These are phyloP conservation scores for Cyanistes caeruleus DNA, from an alignment of 2,113 vertebrate genomes.

Conservation along the genomic window DNA sequence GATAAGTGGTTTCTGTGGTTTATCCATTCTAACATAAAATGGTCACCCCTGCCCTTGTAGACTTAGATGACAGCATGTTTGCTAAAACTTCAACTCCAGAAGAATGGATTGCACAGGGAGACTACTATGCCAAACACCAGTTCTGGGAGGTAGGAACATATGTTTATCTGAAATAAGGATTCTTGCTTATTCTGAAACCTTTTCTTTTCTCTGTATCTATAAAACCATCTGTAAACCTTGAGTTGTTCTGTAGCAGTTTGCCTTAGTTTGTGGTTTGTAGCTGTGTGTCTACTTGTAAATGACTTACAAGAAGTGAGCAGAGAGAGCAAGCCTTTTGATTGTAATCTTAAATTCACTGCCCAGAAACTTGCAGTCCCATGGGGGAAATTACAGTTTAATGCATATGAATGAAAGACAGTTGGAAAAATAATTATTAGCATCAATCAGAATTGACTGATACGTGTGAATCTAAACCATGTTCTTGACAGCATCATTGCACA, in stretches of 20 bases:
- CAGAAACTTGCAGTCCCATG: not conserved
- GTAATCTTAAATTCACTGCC: not conserved
- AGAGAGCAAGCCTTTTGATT: not conserved
- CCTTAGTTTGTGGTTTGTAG: not conserved
- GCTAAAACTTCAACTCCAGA: constrained; percentile 79
- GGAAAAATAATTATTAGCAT: not conserved
- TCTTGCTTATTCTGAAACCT: not conserved
- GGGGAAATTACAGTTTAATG: not conserved
- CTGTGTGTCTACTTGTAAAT: not conserved
- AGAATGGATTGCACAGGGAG: constrained; percentile 82
- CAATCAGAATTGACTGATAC: not conserved
- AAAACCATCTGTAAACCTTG: not conserved
- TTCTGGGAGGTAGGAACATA: constrained; percentile 80
- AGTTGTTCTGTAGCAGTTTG: not conserved
- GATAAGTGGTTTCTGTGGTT: not conserved
- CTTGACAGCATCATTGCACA: not conserved
- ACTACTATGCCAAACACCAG: constrained; percentile 83
- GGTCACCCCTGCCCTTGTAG: constrained; percentile 47
- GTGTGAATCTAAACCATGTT: not conserved
- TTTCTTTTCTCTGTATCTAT: not conserved
- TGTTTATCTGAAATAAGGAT: not conserved
- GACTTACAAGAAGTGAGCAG: not conserved
- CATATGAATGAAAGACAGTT: not conserved
- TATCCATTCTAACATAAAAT: not conserved
- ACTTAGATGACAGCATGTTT: constrained; percentile 84